Conservation (phyloP, 2,888 invertebrate genomes). For the Linnaemya vulpina region DNA sequence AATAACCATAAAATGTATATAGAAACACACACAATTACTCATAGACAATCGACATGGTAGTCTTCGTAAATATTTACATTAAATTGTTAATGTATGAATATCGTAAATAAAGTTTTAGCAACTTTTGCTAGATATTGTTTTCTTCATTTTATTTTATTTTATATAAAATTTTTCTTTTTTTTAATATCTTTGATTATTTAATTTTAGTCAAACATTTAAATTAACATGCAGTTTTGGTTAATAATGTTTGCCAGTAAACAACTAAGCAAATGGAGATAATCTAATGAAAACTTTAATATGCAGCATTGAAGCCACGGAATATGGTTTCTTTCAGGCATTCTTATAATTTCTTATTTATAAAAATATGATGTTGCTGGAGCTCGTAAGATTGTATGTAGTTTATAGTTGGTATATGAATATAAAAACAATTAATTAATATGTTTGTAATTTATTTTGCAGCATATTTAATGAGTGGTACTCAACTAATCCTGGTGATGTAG, state of each 20-base stretch:
- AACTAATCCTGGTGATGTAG: no score
- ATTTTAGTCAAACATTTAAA: constrained; percentile 27
- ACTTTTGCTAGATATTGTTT: no score
- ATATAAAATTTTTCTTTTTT: background rate
- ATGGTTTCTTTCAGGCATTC: background rate
- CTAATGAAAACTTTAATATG: background rate
- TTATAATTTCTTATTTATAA: no score
- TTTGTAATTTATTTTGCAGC: no score
- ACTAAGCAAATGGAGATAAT: background rate
- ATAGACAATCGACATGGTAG: constrained; percentile 3
- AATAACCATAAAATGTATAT: background rate
- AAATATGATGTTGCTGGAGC: no score
- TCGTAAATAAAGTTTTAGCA: constrained; percentile 48
- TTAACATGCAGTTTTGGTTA: constrained; percentile 22
- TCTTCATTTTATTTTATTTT: no score
- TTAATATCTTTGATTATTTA: constrained; percentile 4
- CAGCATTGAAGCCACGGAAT: constrained; percentile 26
- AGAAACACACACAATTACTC: background rate
- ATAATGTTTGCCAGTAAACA: background rate
- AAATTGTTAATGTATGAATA: constrained; percentile 36
- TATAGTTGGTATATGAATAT: no score
- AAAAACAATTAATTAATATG: no score
- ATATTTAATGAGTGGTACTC: no score
- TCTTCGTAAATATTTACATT: constrained; percentile 45
- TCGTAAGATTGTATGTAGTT: no score